These are phyloP conservation scores for Empis stercorea DNA, from an alignment of 2,888 invertebrate species.

Conservation along the genomic window DNA sequence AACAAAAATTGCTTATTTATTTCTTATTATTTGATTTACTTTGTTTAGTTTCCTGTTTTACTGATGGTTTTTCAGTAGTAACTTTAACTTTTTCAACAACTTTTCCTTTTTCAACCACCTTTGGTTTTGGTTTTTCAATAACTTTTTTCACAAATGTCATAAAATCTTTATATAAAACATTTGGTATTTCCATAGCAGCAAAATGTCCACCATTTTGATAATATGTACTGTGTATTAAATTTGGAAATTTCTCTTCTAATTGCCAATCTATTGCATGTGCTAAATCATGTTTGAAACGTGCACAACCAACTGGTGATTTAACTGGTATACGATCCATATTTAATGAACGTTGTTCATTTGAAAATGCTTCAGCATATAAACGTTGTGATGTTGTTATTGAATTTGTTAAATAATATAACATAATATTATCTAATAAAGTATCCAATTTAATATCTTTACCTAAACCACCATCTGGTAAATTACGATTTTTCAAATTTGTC, in stretches of 20 bases:
- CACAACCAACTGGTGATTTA: conserved; percentile 24
- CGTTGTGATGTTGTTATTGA: conserved; percentile 63
- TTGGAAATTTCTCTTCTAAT: conserved; percentile 22
- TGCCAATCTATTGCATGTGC: conserved; percentile 17
- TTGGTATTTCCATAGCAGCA: conserved; percentile 27
- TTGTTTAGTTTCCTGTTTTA: no score
- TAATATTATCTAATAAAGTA: conserved; percentile 65
- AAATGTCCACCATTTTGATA: conserved; percentile 30
- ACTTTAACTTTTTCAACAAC: not conserved
- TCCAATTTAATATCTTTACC: conserved; percentile 49
- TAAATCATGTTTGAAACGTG: conserved; percentile 27
- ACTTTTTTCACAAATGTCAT: conserved; percentile 13
- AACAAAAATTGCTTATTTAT: no score
- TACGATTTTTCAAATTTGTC: conserved; percentile 44
- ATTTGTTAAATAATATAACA: conserved; percentile 69
- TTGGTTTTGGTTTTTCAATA: not conserved
- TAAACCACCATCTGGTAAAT: conserved; percentile 51
- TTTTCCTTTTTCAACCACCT: not conserved
- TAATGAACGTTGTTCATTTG: conserved; percentile 20
- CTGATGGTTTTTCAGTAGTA: no score
- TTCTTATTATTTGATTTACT: no score
- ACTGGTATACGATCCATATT: conserved; percentile 29
- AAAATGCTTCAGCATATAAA: conserved; percentile 54
- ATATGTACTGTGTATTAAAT: conserved; percentile 24
- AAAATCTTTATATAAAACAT: conserved; percentile 26